phyloP scores from a whole-genome alignment of 2,797 vertebrate species.

The Lophius americanus region DNA sequence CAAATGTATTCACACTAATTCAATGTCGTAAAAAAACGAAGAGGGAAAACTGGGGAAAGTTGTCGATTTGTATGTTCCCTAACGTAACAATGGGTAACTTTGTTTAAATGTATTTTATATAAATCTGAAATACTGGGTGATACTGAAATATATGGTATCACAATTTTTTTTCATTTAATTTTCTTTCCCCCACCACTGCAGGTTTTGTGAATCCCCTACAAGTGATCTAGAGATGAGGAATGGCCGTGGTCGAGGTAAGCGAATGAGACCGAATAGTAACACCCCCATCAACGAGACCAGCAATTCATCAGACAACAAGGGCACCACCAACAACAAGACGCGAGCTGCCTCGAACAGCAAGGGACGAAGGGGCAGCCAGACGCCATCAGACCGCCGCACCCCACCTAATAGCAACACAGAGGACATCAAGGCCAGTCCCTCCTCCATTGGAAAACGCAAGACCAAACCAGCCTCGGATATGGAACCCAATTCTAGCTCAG shows the following conservation, averaged over 20 bases:
- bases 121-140: not conserved
- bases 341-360: slow-evolving; percentile 95
- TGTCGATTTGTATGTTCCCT: not conserved
- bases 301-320: slow-evolving; percentile 89
- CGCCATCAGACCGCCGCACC: slow-evolving; percentile 93
- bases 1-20: not conserved
- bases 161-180: not conserved
- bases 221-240: slow-evolving; percentile 99
- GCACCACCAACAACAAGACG: slow-evolving; percentile 92
- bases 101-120: slow-evolving; percentile 7
- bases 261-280: slow-evolving; percentile 96
- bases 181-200: slow-evolving; percentile 58
- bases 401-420: slow-evolving; percentile 88
- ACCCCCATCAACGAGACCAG: slow-evolving; percentile 91
- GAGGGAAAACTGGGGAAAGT: not conserved
- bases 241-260: slow-evolving; percentile 95
- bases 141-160: slow-evolving; percentile 6
- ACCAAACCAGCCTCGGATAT: slow-evolving; percentile 95
- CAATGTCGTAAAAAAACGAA: slow-evolving; percentile 1
- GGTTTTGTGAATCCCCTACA: slow-evolving; percentile 99
- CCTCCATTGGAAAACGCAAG: slow-evolving; percentile 93
- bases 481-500: slow-evolving; percentile 98
- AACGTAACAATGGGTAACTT: not conserved
- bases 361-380: slow-evolving; percentile 96
- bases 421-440: slow-evolving; percentile 96